Evolutionary conservation across 2,113 vertebrate species (phyloP).

Genomic region (Varanus salvator): DNA sequence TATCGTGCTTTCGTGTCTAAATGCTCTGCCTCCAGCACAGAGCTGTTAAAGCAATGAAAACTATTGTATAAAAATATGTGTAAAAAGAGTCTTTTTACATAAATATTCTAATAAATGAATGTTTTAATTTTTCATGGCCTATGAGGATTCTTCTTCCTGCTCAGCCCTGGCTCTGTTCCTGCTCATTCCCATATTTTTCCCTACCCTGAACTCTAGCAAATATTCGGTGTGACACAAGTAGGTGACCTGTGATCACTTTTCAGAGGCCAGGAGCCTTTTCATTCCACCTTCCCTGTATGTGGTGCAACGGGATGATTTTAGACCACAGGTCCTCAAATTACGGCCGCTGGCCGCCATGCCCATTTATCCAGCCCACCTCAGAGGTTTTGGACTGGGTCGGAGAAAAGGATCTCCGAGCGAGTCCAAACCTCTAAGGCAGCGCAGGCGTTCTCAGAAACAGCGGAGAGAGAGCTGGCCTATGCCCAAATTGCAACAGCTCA

Average conservation of each 20-base stretch:
- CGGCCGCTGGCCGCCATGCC: no score
- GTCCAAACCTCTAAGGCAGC: no score
- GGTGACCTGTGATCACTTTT: neutral
- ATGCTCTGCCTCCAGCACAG: conserved; percentile 68
- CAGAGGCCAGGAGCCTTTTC: no score
- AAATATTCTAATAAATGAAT: conserved; percentile 83
- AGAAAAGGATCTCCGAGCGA: no score
- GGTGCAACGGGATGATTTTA: no score
- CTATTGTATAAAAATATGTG: conserved; percentile 58
- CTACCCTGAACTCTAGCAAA: neutral
- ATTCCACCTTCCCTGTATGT: no score
- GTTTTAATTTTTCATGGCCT: conserved; percentile 77
- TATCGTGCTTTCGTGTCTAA: conserved; percentile 57
- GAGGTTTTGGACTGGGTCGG: no score
- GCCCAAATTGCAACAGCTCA: no score
- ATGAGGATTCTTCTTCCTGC: neutral
- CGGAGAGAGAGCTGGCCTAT: no score
- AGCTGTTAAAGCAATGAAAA: conserved; percentile 63
- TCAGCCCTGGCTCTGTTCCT: neutral
- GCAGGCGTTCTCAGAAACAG: no score
- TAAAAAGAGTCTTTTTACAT: conserved; percentile 82
- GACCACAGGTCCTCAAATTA: no score
- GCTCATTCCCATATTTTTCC: neutral
- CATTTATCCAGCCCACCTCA: no score
- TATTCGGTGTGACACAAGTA: neutral